phyloP scores from a whole-genome alignment of 2,888 invertebrate species.

The Drosophila differens region DNA sequence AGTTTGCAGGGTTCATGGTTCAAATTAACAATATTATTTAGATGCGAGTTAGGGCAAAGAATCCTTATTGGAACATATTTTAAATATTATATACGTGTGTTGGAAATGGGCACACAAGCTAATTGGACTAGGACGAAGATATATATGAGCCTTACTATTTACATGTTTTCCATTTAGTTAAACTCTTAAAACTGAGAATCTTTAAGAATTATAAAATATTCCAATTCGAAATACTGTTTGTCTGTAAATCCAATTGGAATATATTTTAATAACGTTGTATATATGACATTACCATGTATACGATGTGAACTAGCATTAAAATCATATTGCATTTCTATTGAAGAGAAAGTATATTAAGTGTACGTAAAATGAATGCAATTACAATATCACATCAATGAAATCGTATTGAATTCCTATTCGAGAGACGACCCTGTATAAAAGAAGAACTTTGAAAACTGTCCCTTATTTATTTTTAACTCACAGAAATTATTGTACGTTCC shows the following conservation, averaged over 20 bases:
- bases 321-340: not conserved
- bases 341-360: not conserved
- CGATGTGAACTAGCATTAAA: too few relatives aligned
- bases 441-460: not conserved
- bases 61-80: not conserved
- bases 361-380: not conserved
- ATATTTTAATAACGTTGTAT: too few relatives aligned
- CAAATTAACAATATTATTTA: constrained; percentile 9
- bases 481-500: not conserved
- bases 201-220: too few relatives aligned
- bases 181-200: too few relatives aligned
- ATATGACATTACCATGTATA: too few relatives aligned
- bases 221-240: too few relatives aligned
- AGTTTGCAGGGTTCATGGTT: constrained; percentile 4
- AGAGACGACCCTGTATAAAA: not conserved
- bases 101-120: too few relatives aligned
- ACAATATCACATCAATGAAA: not conserved
- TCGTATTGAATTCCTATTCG: not conserved
- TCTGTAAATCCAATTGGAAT: too few relatives aligned
- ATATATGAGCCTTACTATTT: too few relatives aligned
- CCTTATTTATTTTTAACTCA: not conserved
- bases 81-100: not conserved
- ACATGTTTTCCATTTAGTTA: too few relatives aligned
- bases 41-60: not conserved
- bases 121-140: too few relatives aligned